Evolutionary conservation across 1,140 invertebrate genomes (phyloP).

Genomic region (Drosophila willistoni): DNA sequence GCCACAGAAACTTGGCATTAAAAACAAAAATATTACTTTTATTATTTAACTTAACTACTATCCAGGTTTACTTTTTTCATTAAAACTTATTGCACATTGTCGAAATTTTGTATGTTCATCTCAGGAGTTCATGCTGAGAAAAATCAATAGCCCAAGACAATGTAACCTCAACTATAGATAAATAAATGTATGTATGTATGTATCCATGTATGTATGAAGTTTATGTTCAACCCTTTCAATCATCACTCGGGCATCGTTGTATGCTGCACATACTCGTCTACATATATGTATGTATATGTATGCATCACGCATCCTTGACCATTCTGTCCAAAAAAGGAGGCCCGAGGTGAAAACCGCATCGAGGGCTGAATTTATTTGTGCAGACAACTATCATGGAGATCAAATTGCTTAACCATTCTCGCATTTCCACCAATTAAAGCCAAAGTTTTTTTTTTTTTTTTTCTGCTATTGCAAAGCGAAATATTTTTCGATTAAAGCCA

Average conservation of each 20-base stretch:
- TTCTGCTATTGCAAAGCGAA: neutral
- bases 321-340: neutral
- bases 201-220: neutral
- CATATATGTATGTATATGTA: no score
- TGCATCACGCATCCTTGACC: constrained; percentile 10
- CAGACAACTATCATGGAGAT: neutral
- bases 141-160: constrained; percentile 20
- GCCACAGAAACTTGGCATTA: constrained; percentile 65
- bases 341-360: constrained; percentile 8
- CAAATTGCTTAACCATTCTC: constrained; percentile 4
- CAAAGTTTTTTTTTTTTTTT: neutral
- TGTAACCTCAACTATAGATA: neutral
- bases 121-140: neutral
- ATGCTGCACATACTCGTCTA: neutral
- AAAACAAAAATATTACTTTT: constrained; percentile 63
- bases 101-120: neutral
- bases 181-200: neutral
- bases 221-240: constrained; percentile 1
- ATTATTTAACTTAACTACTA: constrained; percentile 40
- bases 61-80: constrained; percentile 57
- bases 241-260: neutral
- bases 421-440: constrained; percentile 5
- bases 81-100: constrained; percentile 54
- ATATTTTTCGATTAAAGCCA: neutral
- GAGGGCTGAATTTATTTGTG: constrained; percentile 3